Percentiles rank a stretch among this genome's conserved stretches.
These are phyloP conservation scores for Actenoides lindsayi DNA, from an alignment of 2,113 vertebrate genomes.

Conservation along the genomic window DNA sequence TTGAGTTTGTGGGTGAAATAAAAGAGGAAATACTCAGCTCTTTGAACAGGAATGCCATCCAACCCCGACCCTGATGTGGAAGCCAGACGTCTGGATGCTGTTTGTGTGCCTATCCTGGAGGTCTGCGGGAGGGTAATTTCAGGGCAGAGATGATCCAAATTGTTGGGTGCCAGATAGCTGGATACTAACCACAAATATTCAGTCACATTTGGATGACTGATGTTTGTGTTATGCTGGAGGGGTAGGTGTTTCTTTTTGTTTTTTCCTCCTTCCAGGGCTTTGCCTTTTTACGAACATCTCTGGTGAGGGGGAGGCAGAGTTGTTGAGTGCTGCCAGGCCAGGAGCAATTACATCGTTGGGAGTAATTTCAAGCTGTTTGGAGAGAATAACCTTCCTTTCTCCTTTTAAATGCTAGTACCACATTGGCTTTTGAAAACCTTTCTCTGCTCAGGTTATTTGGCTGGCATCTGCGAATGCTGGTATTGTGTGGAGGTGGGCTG, in stretches of 20 bases:
- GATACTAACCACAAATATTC: background rate
- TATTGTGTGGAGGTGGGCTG: conserved; percentile 5
- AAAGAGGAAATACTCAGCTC: background rate
- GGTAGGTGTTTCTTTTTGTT: background rate
- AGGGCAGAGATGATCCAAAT: background rate
- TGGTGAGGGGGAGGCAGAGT: background rate
- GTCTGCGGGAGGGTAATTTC: conserved; percentile 11
- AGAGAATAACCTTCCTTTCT: conserved; percentile 18
- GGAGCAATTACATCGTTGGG: background rate
- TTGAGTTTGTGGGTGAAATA: background rate
- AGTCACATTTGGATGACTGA: background rate
- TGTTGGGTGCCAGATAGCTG: background rate
- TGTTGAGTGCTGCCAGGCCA: background rate
- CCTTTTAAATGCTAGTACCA: background rate
- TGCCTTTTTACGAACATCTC: background rate
- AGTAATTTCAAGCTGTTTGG: background rate
- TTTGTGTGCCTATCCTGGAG: background rate
- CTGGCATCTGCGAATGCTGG: background rate
- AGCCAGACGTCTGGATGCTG: background rate
- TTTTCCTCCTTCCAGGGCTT: background rate
- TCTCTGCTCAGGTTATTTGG: conserved; percentile 18
- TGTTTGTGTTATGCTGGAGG: background rate
- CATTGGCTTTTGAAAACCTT: background rate
- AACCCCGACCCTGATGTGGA: background rate
- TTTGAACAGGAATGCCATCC: conserved; percentile 10